phyloP scores from a whole-genome alignment of 2,888 invertebrate species.

The Scrobipalpa atriplicella region DNA sequence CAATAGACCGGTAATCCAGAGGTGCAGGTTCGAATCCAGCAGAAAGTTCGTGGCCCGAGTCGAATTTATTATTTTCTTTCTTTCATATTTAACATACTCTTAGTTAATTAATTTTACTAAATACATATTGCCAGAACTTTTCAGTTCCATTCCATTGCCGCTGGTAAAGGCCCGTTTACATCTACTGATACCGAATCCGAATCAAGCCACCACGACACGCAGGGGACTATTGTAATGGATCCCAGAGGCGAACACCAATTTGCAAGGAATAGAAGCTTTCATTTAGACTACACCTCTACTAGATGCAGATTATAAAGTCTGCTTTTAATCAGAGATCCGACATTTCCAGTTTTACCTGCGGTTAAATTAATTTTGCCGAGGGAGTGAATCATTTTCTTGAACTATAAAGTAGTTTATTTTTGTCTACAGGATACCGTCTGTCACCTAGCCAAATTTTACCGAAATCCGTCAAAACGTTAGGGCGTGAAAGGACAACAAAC shows the following conservation, averaged over 20 bases:
- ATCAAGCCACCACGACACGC: conserved; percentile 15
- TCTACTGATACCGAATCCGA: background rate
- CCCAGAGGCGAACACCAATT: conserved; percentile 21
- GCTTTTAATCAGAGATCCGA: background rate
- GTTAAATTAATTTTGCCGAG: background rate
- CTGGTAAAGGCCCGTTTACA: background rate
- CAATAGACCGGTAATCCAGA: no score
- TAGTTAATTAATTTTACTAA: background rate
- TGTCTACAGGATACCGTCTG: no score
- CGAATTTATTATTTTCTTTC: background rate
- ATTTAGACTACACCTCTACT: background rate
- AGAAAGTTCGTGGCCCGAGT: no score
- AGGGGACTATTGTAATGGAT: conserved; percentile 14
- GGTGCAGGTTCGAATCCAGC: no score
- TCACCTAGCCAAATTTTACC: no score
- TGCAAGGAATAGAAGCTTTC: background rate
- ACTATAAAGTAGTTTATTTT: no score
- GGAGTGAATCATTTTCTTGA: no score
- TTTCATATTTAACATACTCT: background rate
- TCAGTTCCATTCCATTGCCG: background rate
- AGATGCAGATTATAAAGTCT: background rate
- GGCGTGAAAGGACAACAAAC: no score
- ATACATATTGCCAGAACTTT: background rate
- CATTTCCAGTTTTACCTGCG: no score
- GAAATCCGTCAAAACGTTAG: no score